Evolutionary conservation across 2,113 vertebrate genomes (phyloP), one percentile per base, ranked within the genome.

Genomic region (Aegotheles bennettii): DNA sequence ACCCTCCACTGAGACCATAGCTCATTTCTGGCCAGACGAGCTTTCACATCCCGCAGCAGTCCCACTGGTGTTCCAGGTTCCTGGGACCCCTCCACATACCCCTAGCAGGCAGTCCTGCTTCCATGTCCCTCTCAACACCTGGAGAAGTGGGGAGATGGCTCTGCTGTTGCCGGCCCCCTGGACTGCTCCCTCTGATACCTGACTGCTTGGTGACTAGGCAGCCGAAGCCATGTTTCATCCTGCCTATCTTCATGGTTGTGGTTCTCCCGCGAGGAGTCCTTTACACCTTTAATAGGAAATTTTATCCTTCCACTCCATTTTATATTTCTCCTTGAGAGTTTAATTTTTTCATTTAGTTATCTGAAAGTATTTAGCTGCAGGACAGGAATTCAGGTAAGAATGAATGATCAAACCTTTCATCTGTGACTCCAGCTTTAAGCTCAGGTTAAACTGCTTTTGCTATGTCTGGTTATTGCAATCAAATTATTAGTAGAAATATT

Each of bases 291-390:
- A 63, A 63, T 14, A 28, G 26, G 42, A 85, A 93, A 93, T 70
- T 69, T 33, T 84, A 64, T 63, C 67, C 28, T 81, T 78, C 81
- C 56, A 63, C 33, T 93, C 29, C 33, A 82, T 87, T 78, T 94
- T 53, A 31, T 89, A 70, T 84, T 89, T 81, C 64, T 82, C 21
- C 40, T 40, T 4, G 18, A 90, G 82, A 91, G 84, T 64, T 84
- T 38, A 21, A 15, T 91, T 71, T 92, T 89, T 95, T 90, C 74
- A 63, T 87, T 68, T 87, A 82, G 78, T 56, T 87, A 78, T 61
- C 69, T 69, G 56, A 87, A 96, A 93, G 65, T 40, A 91, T 90
- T 93, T 93, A 94, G 92, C 92, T 95, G 68, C 90, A 92, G 90
- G 92, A 77, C 71, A 95, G 71, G 35, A 89, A 93, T 94, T 94